Conservation (phyloP, 2,113 vertebrate species). For the mouse (Mus musculus) region GRCm39 chr2:173885001-173885500, state of each 20-base stretch:
- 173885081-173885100: background rate
- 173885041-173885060: constrained; percentile 18
- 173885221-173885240: constrained; percentile 17
- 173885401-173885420: background rate
- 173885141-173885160: constrained; percentile 21
- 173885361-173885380: constrained; percentile 5
- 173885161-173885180: background rate
- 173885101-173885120: background rate
- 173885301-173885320: constrained; percentile 32
- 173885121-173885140: constrained; percentile 3
- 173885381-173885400: background rate
- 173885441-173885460: background rate
- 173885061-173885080: constrained; percentile 27
- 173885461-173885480: background rate
- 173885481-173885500: too few species aligned
- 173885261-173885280: background rate
- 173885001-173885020: constrained; percentile 39
- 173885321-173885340: constrained; percentile 15
- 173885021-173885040: constrained; percentile 5
- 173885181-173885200: constrained; percentile 33
- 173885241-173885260: constrained; percentile 12
- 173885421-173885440: background rate
- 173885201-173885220: background rate
- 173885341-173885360: background rate
- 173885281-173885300: constrained; percentile 6